Base-by-base conservation (phyloP, 2,113 vertebrate species). In the Zosterops borbonicus region DNA sequence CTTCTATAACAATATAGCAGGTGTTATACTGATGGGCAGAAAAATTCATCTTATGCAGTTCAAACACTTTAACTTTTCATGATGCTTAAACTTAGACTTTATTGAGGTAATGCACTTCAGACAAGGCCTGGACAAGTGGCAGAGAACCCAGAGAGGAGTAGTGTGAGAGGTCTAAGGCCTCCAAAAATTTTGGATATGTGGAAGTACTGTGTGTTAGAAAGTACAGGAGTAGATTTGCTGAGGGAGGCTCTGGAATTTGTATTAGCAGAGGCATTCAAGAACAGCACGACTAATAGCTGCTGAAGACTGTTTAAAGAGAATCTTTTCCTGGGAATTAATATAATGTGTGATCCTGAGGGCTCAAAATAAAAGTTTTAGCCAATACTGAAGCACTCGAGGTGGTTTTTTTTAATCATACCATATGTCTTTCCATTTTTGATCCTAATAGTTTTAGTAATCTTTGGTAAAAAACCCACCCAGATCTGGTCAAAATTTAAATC, bases 351-450 rank as follows among this genome's bases (percentile, higher is more conserved):
- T 68, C 21, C 35, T 24, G 5, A 63, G 20, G 69, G 39, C 9
- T 75, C 56, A 67, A 67, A 67, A 58, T 46, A 64, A 63, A 74
- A 62, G 7, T 41, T 76, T 60, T 55, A 78, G 18, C 27, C 28
- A 70, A 44, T 52, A 23, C 11, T 22, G 33, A 65, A 84, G 4
- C 11, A 58, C 53, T 49, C 1, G 2, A 64, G 18, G 9, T 25
- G 31, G 0, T 33, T 33, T 3, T 8, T 28, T 50, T 62, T 44
- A n/a, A 20, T 16, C 1, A 0, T 62, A 29, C 5, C 5, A 2
- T 27, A 17, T 12, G 0, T n/a, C 31, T 67, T 78, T 49, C 25
- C 2, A 9, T 10, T 87, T 90, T 87, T 55, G 6, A 70, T 68
- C 8, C 17, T 33, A 23, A 47, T 23, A 5, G 28, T 88, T 82